Conservation (phyloP, 2,888 invertebrate genomes). For the Synanthedon formicaeformis region DNA sequence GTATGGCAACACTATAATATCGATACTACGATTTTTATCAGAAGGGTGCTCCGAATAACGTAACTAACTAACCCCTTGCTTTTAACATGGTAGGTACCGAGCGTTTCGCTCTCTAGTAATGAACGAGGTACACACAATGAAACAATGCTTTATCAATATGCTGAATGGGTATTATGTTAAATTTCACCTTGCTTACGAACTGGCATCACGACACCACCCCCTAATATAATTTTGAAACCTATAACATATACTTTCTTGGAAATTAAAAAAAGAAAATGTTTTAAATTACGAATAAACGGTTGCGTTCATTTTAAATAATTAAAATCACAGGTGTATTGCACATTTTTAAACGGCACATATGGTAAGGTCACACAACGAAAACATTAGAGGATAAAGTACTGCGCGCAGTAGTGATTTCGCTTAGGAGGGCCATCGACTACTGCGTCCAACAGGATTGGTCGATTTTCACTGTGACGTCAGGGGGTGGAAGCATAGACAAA, state of each 20-base stretch:
- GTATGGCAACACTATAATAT: constrained; percentile 32
- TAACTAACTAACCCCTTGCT: constrained; percentile 26
- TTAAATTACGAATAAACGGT: constrained; percentile 29
- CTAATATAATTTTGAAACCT: constrained; percentile 55
- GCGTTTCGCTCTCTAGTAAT: constrained; percentile 1
- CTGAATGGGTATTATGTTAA: constrained; percentile 12
- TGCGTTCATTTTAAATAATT: constrained; percentile 50
- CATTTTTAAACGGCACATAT: constrained; percentile 45
- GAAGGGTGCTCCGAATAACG: constrained; percentile 27
- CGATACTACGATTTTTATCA: constrained; percentile 27
- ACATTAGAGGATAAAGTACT: constrained; percentile 52
- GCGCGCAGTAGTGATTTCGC: constrained; percentile 51
- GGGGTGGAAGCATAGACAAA: constrained; percentile 67
- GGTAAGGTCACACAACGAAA: constrained; percentile 44
- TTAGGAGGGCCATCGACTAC: constrained; percentile 56
- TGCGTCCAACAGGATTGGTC: constrained; percentile 72
- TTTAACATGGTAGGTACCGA: neutral
- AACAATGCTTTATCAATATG: constrained; percentile 10
- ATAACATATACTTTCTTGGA: constrained; percentile 34
- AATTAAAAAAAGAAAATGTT: constrained; percentile 46
- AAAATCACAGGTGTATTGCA: constrained; percentile 37
- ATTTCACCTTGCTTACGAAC: constrained; percentile 81
- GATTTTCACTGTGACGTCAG: constrained; percentile 73
- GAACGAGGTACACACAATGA: constrained; percentile 11
- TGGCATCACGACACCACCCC: constrained; percentile 75